phyloP scores from a whole-genome alignment of 2,888 invertebrate genomes.

The Chloroclystis v-ata region DNA sequence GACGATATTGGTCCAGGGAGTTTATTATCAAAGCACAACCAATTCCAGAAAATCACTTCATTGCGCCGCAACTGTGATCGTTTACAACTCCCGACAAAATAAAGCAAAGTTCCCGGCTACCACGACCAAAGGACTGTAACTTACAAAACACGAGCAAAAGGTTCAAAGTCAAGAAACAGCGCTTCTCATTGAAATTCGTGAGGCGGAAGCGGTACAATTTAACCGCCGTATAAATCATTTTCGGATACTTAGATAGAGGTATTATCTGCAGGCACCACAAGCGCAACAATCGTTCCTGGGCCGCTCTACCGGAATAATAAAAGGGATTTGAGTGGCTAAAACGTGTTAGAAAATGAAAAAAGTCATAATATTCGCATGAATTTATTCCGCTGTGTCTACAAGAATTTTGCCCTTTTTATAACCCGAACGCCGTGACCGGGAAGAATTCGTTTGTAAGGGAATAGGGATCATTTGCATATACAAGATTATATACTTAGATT shows the following conservation, averaged over 20 bases:
- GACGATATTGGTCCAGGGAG: conserved; percentile 1
- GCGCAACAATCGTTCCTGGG: conserved; percentile 38
- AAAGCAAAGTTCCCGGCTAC: conserved; percentile 8
- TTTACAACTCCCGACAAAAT: conserved; percentile 21
- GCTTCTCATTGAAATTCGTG: conserved; percentile 34
- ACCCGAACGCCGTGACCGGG: conserved; percentile 60
- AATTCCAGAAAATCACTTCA: conserved; percentile 12
- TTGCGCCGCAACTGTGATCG: conserved; percentile 15
- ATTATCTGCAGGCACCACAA: conserved; percentile 41
- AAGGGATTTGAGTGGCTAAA: conserved; percentile 41
- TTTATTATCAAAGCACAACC: conserved; percentile 12
- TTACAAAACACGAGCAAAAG: conserved; percentile 28
- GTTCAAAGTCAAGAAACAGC: conserved; percentile 34
- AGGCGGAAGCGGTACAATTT: conserved; percentile 36
- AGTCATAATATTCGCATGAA: conserved; percentile 48
- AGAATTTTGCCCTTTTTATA: conserved; percentile 56
- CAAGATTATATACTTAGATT: conserved; percentile 66
- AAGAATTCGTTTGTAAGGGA: conserved; percentile 60
- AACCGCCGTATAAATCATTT: conserved; percentile 41
- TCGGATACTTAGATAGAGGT: conserved; percentile 37
- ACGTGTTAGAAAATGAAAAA: conserved; percentile 44
- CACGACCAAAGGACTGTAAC: conserved; percentile 14
- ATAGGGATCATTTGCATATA: conserved; percentile 66
- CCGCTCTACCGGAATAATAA: conserved; percentile 39
- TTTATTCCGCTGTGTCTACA: conserved; percentile 55